Evolutionary conservation across 2,888 invertebrate genomes (phyloP).

Genomic region (Chalcosyrphus nemorum): DNA sequence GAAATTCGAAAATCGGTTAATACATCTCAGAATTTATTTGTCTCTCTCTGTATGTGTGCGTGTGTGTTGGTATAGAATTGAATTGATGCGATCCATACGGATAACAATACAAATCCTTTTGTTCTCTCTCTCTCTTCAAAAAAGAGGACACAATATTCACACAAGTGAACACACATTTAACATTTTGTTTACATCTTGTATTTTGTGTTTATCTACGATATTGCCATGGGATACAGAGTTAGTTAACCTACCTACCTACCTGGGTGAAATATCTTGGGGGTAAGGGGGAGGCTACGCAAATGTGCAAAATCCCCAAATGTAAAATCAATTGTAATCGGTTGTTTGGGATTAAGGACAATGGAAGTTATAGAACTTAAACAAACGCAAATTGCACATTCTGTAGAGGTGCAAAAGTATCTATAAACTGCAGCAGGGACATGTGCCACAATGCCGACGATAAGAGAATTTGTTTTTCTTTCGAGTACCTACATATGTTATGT

Average conservation of each 20-base stretch:
- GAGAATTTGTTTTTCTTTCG: slow-evolving; percentile 29
- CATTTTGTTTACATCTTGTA: slow-evolving; percentile 65
- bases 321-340: slow-evolving; percentile 70
- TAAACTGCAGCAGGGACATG: slow-evolving; percentile 33
- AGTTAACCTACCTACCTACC: background rate
- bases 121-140: too few relatives aligned
- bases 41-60: background rate
- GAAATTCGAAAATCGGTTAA: slow-evolving; percentile 62
- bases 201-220: slow-evolving; percentile 61
- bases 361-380: too few relatives aligned
- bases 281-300: too few relatives aligned
- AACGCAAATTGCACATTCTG: background rate
- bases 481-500: too few relatives aligned
- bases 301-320: slow-evolving; percentile 53
- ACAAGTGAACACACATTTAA: slow-evolving; percentile 59
- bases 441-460: slow-evolving; percentile 11
- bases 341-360: slow-evolving; percentile 45
- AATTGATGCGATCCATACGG: slow-evolving; percentile 59
- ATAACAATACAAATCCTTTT: slow-evolving; percentile 66
- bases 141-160: slow-evolving; percentile 35
- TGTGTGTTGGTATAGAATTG: slow-evolving; percentile 53
- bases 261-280: slow-evolving; percentile 38
- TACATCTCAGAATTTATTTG: background rate
- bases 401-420: slow-evolving; percentile 56
- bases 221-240: slow-evolving; percentile 17